Conservation (phyloP, 2,113 vertebrate genomes). For the Gopherus evgoodei region DNA sequence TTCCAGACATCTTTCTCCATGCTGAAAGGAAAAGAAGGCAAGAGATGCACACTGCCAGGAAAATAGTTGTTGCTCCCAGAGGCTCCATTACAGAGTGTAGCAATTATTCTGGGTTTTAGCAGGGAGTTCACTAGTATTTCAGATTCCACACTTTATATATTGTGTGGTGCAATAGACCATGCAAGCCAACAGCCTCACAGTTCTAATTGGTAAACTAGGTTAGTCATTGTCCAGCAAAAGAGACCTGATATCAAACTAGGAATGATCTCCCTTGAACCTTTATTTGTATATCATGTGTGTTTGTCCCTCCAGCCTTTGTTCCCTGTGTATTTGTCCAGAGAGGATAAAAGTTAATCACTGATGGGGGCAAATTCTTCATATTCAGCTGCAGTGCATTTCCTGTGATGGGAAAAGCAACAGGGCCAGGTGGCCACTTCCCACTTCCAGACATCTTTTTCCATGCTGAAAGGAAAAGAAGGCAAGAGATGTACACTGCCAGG, state of each 20-base stretch:
- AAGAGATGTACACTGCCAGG: too few relatives aligned
- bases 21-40: background rate
- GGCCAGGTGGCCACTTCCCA: too few relatives aligned
- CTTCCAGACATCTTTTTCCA: too few relatives aligned
- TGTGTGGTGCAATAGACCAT: background rate
- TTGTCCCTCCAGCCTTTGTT: background rate
- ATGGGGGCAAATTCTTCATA: too few relatives aligned
- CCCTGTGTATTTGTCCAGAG: too few relatives aligned
- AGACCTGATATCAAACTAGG: background rate
- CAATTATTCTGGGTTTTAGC: background rate
- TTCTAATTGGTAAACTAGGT: too few relatives aligned
- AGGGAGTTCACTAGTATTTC: background rate
- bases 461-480: too few relatives aligned
- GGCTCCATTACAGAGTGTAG: background rate
- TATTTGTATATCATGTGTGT: background rate
- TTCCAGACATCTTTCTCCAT: background rate
- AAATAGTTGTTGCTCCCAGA: background rate
- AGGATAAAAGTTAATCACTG: too few relatives aligned
- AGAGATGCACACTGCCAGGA: background rate
- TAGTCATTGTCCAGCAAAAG: too few relatives aligned
- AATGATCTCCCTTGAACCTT: background rate
- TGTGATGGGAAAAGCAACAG: too few relatives aligned
- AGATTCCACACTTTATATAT: background rate
- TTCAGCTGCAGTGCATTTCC: too few relatives aligned
- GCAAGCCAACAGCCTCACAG: too few relatives aligned